Conservation (phyloP, 30 jellyfish, hydroid and myxozoan genomes). For the Haliclystus octoradiatus region DNA sequence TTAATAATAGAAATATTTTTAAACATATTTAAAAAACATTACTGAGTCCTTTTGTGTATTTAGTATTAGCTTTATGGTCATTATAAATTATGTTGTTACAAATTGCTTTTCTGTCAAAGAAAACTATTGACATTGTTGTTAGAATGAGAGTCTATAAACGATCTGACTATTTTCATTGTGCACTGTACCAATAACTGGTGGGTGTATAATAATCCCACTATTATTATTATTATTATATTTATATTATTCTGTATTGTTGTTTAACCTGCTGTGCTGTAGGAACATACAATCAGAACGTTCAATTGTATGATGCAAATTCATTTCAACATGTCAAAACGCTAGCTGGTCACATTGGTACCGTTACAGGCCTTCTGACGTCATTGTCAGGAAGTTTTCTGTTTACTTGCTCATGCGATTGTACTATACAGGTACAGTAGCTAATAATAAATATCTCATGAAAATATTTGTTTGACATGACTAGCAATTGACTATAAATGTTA, state of each 20-base stretch:
- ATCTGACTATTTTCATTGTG: not conserved
- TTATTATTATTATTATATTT: too few species aligned
- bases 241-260: too few species aligned
- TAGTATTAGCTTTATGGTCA: too few species aligned
- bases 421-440: slow-evolving; percentile 73
- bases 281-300: slow-evolving; percentile 91
- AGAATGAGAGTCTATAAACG: too few species aligned
- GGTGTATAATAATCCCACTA: not conserved
- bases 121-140: too few species aligned
- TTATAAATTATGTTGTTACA: too few species aligned
- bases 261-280: slow-evolving; percentile 31
- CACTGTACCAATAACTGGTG: not conserved
- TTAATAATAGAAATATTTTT: too few species aligned
- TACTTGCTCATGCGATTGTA: slow-evolving; percentile 84
- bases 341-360: slow-evolving; percentile 90
- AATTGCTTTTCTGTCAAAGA: not conserved
- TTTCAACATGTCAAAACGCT: slow-evolving; percentile 65
- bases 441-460: too few species aligned
- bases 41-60: too few species aligned
- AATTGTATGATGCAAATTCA: slow-evolving; percentile 72
- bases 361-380: slow-evolving; percentile 69
- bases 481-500: too few species aligned
- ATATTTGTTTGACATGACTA: too few species aligned
- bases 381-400: slow-evolving; percentile 88
- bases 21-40: too few species aligned